These are phyloP conservation scores for Oscheius myriophilus DNA, from an alignment of 2,888 invertebrate species.

Conservation along the genomic window DNA sequence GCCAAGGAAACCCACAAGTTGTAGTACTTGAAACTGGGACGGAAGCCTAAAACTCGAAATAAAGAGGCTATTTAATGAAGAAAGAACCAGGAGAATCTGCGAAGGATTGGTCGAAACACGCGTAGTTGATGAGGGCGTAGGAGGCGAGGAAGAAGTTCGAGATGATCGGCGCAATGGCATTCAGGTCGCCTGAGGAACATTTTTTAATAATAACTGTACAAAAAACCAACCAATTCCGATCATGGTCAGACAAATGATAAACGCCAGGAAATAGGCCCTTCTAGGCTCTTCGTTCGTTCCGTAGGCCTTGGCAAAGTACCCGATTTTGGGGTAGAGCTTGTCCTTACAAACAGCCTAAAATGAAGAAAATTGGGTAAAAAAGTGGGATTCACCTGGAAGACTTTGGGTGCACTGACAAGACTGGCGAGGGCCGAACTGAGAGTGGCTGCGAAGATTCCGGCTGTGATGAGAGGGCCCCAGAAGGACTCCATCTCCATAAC, in stretches of 20 bases:
- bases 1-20: slow-evolving; percentile 87
- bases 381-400: slow-evolving; percentile 73
- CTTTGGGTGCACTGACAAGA: slow-evolving; percentile 87
- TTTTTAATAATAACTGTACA: neutral
- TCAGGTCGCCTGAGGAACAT: slow-evolving; percentile 79
- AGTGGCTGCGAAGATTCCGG: slow-evolving; percentile 95
- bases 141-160: slow-evolving; percentile 93
- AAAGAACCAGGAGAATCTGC: slow-evolving; percentile 77
- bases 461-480: slow-evolving; percentile 86
- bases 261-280: slow-evolving; percentile 89
- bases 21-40: slow-evolving; percentile 78
- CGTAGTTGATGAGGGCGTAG: slow-evolving; percentile 91
- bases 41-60: slow-evolving; percentile 67
- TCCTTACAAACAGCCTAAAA: slow-evolving; percentile 86
- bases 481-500: slow-evolving; percentile 56
- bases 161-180: slow-evolving; percentile 88
- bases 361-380: neutral
- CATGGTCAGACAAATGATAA: slow-evolving; percentile 85
- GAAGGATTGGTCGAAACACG: slow-evolving; percentile 90
- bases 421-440: slow-evolving; percentile 94
- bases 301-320: slow-evolving; percentile 80
- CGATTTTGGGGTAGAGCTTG: slow-evolving; percentile 88
- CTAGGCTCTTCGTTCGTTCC: slow-evolving; percentile 77
- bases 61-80: neutral
- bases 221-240: slow-evolving; percentile 82